Evolutionary conservation across 2,113 vertebrate species (phyloP).

Genomic region (Danionella cerebrum): DNA sequence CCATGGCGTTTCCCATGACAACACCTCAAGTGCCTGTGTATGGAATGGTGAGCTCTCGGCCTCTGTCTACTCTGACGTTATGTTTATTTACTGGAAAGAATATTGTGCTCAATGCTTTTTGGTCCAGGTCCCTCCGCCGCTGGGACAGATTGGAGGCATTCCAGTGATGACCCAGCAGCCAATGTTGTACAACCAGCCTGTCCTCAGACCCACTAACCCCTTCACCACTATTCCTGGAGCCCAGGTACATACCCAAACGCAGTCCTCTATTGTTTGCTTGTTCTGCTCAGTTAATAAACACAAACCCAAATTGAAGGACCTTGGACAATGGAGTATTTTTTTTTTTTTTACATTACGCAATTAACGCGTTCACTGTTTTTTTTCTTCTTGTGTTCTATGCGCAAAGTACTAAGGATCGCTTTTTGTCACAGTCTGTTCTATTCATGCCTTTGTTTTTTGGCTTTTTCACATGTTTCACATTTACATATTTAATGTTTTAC

Average conservation of each 20-base stretch:
- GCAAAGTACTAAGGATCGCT: too few relatives aligned
- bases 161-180: conserved; percentile 76
- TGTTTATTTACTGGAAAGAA: background rate
- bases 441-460: too few relatives aligned
- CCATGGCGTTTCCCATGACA: conserved; percentile 75
- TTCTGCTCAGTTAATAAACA: too few relatives aligned
- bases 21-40: conserved; percentile 89
- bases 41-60: conserved; percentile 79
- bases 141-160: conserved; percentile 70
- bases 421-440: too few relatives aligned
- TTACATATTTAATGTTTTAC: too few relatives aligned
- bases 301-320: too few relatives aligned
- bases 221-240: conserved; percentile 76
- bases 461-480: too few relatives aligned
- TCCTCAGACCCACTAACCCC: conserved; percentile 77
- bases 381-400: too few relatives aligned
- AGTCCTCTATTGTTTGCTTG: background rate
- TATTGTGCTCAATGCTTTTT: background rate
- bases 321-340: too few relatives aligned
- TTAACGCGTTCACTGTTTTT: too few relatives aligned
- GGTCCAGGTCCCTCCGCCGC: conserved; percentile 74
- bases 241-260: conserved; percentile 60
- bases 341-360: too few relatives aligned
- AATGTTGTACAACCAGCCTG: conserved; percentile 76
- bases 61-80: background rate